A percentile compares a stretch with the other conserved stretches of the same genome.
Evolutionary conservation across 2,113 vertebrate species (phyloP).

Genomic region (Lycocorax pyrrhopterus): DNA sequence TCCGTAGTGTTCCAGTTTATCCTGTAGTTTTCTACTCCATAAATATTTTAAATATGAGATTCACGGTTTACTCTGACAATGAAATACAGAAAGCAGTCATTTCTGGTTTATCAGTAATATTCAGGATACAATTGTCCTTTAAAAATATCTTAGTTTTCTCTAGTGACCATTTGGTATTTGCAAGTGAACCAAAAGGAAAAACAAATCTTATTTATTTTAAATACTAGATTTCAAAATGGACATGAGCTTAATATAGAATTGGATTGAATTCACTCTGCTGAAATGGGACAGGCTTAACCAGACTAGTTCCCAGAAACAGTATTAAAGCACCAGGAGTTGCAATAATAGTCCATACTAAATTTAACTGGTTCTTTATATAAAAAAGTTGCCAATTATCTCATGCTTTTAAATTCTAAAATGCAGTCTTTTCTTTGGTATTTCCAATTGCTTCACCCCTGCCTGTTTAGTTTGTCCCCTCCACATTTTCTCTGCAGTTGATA

Average conservation of each 20-base stretch:
- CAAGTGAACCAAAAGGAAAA: neutral
- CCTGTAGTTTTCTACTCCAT: neutral
- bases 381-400: neutral
- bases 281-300: neutral
- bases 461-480: neutral
- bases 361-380: neutral
- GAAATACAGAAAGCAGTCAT: neutral
- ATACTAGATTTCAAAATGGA: neutral
- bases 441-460: neutral
- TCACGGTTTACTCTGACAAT: neutral
- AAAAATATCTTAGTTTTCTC: neutral
- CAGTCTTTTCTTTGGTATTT: neutral
- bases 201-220: neutral
- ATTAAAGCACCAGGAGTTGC: neutral
- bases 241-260: neutral
- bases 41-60: neutral
- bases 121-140: neutral
- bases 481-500: neutral
- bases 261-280: neutral
- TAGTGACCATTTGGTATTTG: neutral
- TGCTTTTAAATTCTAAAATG: neutral
- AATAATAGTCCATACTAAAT: neutral
- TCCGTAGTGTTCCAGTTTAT: neutral
- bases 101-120: neutral
- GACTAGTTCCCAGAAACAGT: neutral